Conservation (phyloP, 2,888 invertebrate species). For the Athalia cordata region DNA sequence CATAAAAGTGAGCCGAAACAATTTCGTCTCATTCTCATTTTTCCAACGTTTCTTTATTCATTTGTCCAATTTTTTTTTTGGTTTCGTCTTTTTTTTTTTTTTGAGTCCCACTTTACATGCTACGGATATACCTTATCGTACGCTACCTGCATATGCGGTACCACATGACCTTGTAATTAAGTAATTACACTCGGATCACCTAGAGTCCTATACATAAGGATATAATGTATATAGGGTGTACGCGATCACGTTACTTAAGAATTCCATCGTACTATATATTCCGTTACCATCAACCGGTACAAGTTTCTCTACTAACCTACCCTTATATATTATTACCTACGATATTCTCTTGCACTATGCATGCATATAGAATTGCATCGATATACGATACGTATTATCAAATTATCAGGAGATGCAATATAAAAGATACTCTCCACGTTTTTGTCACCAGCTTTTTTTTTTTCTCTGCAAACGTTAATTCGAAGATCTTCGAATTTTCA, state of each 20-base stretch:
- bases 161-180: conserved; percentile 29
- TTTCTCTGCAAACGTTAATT: too few species aligned
- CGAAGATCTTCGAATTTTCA: too few species aligned
- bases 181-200: conserved; percentile 28
- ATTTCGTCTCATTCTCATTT: background rate
- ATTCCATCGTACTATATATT: conserved; percentile 19
- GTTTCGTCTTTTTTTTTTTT: background rate
- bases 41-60: background rate
- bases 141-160: background rate
- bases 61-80: background rate
- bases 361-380: too few species aligned
- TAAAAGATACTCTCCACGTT: too few species aligned
- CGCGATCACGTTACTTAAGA: background rate
- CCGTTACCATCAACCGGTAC: too few species aligned
- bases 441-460: too few species aligned
- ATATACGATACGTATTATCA: too few species aligned
- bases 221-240: background rate
- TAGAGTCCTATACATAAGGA: too few species aligned
- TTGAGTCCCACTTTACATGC: background rate
- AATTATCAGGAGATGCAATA: too few species aligned
- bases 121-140: background rate
- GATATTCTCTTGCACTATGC: too few species aligned
- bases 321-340: too few species aligned
- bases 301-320: too few species aligned
- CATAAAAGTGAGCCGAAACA: background rate